Base-by-base conservation (phyloP, 1,140 invertebrate species). In the Dendrolimus kikuchii region DNA sequence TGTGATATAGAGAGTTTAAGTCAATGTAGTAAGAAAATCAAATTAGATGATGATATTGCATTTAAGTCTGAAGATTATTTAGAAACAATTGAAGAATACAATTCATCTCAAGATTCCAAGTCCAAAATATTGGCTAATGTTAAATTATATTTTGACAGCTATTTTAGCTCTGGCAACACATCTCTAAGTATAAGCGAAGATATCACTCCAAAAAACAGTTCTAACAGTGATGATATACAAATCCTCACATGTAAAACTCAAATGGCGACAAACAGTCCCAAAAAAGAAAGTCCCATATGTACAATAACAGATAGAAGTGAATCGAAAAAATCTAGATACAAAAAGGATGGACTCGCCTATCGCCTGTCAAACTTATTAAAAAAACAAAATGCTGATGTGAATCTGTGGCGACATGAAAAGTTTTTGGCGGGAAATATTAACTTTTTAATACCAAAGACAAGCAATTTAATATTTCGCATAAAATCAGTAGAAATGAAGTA, bases 361-460 rank as follows among this genome's bases (percentile, higher is more conserved):
- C 58, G 73, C 4, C 56, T 86, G 36, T 66, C 64, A 61, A 38
- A 7, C 8, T 37, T 86, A 6, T 53, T 80, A 51, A 86, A 82
- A 71, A 86, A 83, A 68, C 73, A 77, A 63, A 75, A 71, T 49
- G 66, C 76, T 1, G 69, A 55, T 52, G 51, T 74, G 51, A 71
- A 63, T 60, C 56, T 86, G 43, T 86, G 82, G 82, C 71, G 82
- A 55, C 75, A 86, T 57, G 82, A 86, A 51, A 66, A 61, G 55
- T 86, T 71, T 64, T 61, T 86, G 50, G 80, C 76, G 2, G 68
- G 57, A 48, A 81, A 75, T 64, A 81, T 75, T 5, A 82, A 77
- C 59, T 83, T 83, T 62, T 48, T 75, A 2, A 72, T 83, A 36
- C 80, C 80, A 3, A 82, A 74, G 64, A 70, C 60, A 49, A 62